phyloP scores from a whole-genome alignment of 2,113 vertebrate species.

The Artemisiospiza belli region DNA sequence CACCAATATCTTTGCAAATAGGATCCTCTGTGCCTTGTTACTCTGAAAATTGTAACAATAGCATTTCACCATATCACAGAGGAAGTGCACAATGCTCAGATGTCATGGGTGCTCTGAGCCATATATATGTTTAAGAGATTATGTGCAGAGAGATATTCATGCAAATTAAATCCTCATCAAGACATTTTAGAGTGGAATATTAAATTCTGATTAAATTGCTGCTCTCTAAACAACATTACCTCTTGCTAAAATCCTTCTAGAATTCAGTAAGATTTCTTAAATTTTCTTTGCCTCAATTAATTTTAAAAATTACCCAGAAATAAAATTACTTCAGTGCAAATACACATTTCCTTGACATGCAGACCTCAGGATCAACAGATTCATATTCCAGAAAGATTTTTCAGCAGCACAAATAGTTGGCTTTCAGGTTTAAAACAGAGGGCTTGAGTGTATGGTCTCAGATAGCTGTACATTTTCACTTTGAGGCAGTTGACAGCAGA shows the following conservation, averaged over 20 bases:
- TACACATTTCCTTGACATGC: neutral
- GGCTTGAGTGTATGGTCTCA: neutral
- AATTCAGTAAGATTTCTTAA: neutral
- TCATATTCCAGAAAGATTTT: neutral
- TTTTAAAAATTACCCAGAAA: neutral
- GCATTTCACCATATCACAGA: neutral
- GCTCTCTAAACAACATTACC: neutral
- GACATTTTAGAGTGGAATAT: neutral
- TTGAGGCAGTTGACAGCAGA: neutral
- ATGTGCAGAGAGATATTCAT: neutral
- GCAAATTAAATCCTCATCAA: neutral
- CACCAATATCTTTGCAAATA: neutral
- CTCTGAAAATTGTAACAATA: neutral
- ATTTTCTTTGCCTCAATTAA: neutral
- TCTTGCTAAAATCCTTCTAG: neutral
- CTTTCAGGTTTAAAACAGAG: neutral
- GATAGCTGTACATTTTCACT: neutral
- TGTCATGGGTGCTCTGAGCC: neutral
- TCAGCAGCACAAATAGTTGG: neutral
- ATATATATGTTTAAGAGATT: neutral
- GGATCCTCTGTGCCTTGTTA: neutral
- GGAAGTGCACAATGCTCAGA: neutral
- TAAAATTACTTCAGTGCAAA: neutral
- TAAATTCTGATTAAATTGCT: neutral
- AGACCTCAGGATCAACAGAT: neutral